Percentiles rank a stretch among this genome's conserved stretches.
These are phyloP conservation scores for Actinia equina DNA, from an alignment of 64 coral and sea anemone species.

Conservation along the genomic window DNA sequence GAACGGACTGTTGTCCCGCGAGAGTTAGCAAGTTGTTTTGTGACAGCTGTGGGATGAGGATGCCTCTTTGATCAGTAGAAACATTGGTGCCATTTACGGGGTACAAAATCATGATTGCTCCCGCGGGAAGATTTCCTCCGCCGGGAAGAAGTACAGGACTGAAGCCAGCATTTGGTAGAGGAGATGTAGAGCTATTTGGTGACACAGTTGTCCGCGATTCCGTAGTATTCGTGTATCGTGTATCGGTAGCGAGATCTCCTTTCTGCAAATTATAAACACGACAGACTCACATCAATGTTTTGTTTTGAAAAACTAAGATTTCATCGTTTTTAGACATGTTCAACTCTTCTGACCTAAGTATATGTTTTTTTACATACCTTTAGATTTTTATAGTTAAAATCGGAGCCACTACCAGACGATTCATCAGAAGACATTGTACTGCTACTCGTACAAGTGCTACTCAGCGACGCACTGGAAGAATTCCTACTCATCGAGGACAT, in stretches of 20 bases:
- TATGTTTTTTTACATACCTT: background rate
- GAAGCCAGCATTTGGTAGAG: conserved; percentile 49
- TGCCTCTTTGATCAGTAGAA: background rate
- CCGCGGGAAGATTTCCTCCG: conserved; percentile 70
- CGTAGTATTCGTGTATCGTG: background rate
- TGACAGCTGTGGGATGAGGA: conserved; percentile 11
- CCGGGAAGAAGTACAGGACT: conserved; percentile 65
- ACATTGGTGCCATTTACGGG: conserved; percentile 38
- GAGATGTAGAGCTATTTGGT: background rate
- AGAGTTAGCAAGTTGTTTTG: conserved; percentile 41
- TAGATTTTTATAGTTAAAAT: background rate
- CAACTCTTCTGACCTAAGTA: background rate
- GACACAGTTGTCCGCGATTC: background rate
- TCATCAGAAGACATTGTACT: background rate
- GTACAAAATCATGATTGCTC: conserved; percentile 88
- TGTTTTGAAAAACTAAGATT: background rate
- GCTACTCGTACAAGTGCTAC: conserved; percentile 55
- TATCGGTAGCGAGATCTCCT: background rate
- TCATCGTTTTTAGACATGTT: background rate
- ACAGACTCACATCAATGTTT: background rate
- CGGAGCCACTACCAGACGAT: background rate
- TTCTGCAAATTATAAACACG: background rate
- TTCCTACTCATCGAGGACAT: conserved; percentile 83
- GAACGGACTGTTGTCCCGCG: conserved; percentile 28
- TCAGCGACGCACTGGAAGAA: conserved; percentile 89